Base-by-base conservation (phyloP, 2,888 invertebrate genomes). In the Synergus itoensis region DNA sequence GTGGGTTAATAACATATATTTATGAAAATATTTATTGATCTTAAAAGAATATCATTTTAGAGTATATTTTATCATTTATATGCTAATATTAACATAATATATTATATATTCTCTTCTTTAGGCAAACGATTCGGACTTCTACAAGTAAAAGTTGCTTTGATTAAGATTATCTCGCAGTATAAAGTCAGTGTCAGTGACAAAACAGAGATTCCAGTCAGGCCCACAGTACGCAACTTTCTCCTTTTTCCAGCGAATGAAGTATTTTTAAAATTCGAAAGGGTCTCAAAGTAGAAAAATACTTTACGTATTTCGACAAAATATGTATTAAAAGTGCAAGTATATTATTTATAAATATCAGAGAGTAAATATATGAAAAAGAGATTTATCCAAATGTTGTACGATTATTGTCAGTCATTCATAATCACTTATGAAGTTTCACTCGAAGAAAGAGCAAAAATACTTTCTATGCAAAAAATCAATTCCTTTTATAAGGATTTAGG, bases 91-190 rank as follows among this genome's bases (percentile, higher is more conserved):
- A n/a, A n/a, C n/a, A n/a, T n/a, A n/a, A 21, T 21, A 21, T 21
- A 21, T 21, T 21, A 21, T 21, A 21, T 21, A 21, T 40, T 1
- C 28, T 0, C 4, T 14, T 53, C 79, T 79, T 12, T 11, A 84
- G 84, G 81, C 5, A 82, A 79, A 63, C 77, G 84, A 21, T 65
- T 85, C n/a, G 84, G 78, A 21, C 36, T 79, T 7, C 43, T 84
- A 41, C 84, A 84, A 80, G 77, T 65, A 43, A 83, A 84, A 77
- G 40, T 85, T 40, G 82, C 81, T 0, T 53, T 84, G 4, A 75
- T 80, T 5, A 75, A 41, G 2, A 45, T 82, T 5, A n/a, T 85
- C 28, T 80, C 79, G 0, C 73, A 81, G n/a, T 85, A 65, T 60
- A 76, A 62, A 8, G 69, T 82, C 57, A 78, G 77, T 0, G 8